Percentiles rank a stretch among this genome's conserved stretches.
These are phyloP conservation scores for Oscheius sp. DNA, from an alignment of 2,888 invertebrate species.

Conservation along the genomic window DNA sequence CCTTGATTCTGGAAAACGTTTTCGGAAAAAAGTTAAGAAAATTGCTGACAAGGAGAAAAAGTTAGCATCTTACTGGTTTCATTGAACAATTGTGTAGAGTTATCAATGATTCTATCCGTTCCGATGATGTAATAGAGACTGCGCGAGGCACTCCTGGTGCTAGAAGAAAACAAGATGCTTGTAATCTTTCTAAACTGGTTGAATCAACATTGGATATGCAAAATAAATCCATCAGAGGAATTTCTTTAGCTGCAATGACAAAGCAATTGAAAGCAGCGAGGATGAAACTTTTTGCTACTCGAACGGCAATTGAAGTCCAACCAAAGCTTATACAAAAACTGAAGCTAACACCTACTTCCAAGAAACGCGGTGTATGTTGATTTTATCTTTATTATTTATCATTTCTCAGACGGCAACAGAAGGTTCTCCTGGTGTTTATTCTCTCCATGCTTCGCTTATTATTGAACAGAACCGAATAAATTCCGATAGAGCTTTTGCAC, in stretches of 20 bases:
- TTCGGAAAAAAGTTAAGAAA: conserved; percentile 50
- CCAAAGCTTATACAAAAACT: conserved; percentile 47
- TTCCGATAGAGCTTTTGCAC: conserved; percentile 10
- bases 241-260: conserved; percentile 11
- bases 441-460: conserved; percentile 42
- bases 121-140: conserved; percentile 14
- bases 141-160: background rate
- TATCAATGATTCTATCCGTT: conserved; percentile 4
- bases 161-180: background rate
- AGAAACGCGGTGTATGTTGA: background rate
- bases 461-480: conserved; percentile 26
- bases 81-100: conserved; percentile 1
- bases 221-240: conserved; percentile 3
- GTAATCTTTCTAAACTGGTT: conserved; percentile 28
- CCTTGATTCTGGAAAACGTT: conserved; percentile 39
- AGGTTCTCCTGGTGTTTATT: conserved; percentile 52
- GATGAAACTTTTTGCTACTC: conserved; percentile 59
- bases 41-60: conserved; percentile 38
- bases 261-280: conserved; percentile 36
- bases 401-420: background rate
- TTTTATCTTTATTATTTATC: too few relatives aligned
- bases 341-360: conserved; percentile 12
- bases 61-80: conserved; percentile 10
- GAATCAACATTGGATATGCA: conserved; percentile 21
- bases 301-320: conserved; percentile 58